Evolutionary conservation across 2,888 invertebrate genomes (phyloP).

Genomic region (Hesperia comma): DNA sequence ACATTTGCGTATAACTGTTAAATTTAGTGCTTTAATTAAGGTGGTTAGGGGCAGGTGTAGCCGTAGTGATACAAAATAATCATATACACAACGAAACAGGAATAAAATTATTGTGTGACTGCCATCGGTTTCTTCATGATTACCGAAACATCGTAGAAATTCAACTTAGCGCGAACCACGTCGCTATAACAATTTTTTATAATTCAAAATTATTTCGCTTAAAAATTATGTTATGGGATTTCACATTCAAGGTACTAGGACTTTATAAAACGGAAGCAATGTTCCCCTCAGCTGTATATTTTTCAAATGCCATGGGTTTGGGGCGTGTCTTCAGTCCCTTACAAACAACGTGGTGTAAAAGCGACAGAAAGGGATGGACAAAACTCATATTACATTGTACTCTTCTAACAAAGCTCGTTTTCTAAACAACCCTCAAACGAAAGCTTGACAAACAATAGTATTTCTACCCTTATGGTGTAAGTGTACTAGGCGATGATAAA

Average conservation of each 20-base stretch:
- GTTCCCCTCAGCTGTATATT: not conserved
- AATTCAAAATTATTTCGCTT: too few species aligned
- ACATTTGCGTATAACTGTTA: too few species aligned
- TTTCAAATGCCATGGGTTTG: conserved; percentile 1
- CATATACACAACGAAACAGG: too few species aligned
- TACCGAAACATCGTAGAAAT: too few species aligned
- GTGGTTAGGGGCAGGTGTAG: too few species aligned
- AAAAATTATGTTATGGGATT: conserved; percentile 6
- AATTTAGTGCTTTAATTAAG: too few species aligned
- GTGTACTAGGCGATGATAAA: conserved; percentile 68
- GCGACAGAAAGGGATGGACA: conserved; percentile 7
- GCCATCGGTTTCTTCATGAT: too few species aligned
- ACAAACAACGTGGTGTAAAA: not conserved
- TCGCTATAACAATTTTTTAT: not conserved
- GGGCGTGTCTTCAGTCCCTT: not conserved
- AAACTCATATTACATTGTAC: not conserved
- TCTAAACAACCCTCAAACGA: conserved; percentile 36
- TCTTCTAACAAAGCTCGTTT: not conserved
- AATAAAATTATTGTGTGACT: too few species aligned
- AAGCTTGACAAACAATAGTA: conserved; percentile 54
- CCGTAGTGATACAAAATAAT: too few species aligned
- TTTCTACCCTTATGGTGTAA: conserved; percentile 67
- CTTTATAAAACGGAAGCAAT: conserved; percentile 42
- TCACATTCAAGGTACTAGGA: conserved; percentile 44
- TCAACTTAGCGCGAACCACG: too few species aligned